Evolutionary conservation across 92 coral and sea anemone genomes (phyloP).

Genomic region (Heteractis magnifica): DNA sequence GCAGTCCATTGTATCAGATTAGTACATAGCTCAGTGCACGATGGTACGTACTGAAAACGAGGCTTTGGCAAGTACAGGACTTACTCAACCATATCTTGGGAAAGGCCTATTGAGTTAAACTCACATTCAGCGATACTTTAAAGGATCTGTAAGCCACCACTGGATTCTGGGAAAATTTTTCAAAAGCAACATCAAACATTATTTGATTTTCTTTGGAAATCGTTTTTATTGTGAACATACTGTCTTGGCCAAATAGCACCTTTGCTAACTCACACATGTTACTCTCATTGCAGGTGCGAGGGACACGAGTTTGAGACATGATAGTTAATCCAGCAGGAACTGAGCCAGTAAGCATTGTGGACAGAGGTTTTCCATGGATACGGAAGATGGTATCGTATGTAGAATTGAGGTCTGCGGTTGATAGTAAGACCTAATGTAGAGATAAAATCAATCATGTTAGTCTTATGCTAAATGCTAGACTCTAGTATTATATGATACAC

Average conservation of each 20-base stretch:
- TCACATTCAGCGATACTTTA: conserved; percentile 27
- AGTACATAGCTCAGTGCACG: too few relatives aligned
- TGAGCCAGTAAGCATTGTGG: conserved; percentile 51
- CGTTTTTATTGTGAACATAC: conserved; percentile 42
- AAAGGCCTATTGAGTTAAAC: neutral
- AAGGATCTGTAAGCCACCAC: conserved; percentile 25
- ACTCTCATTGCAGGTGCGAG: conserved; percentile 47
- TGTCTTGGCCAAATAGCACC: conserved; percentile 72
- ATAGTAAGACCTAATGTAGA: conserved; percentile 57
- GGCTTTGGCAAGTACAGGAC: too few relatives aligned
- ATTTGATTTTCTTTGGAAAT: conserved; percentile 29
- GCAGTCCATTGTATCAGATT: too few relatives aligned
- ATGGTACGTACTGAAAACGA: too few relatives aligned
- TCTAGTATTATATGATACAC: neutral
- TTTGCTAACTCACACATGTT: conserved; percentile 64
- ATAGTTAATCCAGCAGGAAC: conserved; percentile 80
- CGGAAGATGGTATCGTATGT: conserved; percentile 44
- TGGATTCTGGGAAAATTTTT: conserved; percentile 33
- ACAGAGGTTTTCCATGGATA: conserved; percentile 64
- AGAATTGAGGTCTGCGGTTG: conserved; percentile 54
- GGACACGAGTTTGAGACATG: conserved; percentile 53
- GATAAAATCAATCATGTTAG: neutral
- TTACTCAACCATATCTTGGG: too few relatives aligned
- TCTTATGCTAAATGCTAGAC: too few relatives aligned
- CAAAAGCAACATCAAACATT: conserved; percentile 7